Conservation (phyloP, 2,797 vertebrate species). For the Capromys pilorides region DNA sequence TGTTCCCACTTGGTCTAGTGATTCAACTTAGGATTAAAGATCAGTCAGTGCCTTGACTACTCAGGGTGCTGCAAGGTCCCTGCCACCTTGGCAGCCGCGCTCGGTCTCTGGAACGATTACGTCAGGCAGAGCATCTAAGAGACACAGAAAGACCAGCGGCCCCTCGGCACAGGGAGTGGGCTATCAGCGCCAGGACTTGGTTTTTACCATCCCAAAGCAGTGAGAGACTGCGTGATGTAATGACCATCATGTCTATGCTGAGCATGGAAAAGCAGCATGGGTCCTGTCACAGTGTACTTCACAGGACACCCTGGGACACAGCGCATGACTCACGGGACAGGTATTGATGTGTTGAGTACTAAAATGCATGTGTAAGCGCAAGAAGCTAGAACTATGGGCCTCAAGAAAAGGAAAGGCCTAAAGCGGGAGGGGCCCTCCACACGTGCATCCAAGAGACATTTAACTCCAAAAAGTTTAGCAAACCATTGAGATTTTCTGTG, state of each 20-base stretch:
- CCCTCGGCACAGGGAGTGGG: neutral
- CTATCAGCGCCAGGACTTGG: accelerated
- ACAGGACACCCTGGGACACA: neutral
- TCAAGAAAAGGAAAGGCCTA: neutral
- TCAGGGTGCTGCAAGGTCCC: neutral
- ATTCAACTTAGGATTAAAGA: neutral
- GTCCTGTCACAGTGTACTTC: neutral
- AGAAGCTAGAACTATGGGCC: neutral
- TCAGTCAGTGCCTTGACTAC: neutral
- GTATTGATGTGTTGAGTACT: neutral
- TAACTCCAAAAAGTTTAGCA: neutral
- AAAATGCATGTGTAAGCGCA: accelerated
- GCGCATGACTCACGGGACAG: neutral
- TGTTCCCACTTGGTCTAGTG: neutral
- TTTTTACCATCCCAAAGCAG: neutral
- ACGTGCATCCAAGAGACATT: neutral
- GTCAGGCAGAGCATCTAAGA: neutral
- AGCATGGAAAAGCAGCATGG: neutral
- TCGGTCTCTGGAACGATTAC: neutral
- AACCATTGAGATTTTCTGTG: too few relatives aligned
- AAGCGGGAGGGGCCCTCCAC: neutral
- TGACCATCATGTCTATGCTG: neutral
- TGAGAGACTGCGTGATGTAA: neutral
- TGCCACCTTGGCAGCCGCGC: neutral
- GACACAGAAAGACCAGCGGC: neutral